Base-by-base conservation (phyloP, 2,113 vertebrate genomes). In the Martes martes region DNA sequence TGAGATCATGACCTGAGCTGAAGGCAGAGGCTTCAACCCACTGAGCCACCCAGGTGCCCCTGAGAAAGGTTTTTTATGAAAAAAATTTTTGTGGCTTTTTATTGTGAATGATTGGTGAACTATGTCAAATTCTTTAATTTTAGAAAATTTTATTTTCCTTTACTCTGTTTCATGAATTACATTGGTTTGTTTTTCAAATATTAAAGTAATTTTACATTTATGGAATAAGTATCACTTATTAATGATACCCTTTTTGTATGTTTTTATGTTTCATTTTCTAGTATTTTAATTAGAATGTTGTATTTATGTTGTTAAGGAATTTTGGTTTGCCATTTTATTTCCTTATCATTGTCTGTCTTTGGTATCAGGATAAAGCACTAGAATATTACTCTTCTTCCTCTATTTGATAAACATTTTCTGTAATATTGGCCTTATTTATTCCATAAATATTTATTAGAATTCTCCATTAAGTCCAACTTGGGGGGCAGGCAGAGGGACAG, bases 151-250 rank as follows among this genome's bases (percentile, higher is more conserved):
- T 50, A 63, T 47, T 93, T 65, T 85, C 55, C 18, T 79, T 11
- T 87, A 15, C 82, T 82, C 16, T 81, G 14, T n/a, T 87, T 52
- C 33, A 8, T 47, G 31, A 95, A 52, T 55, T 82, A 50, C 21
- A 82, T 31, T 86, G 24, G 33, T 55, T 76, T 52, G 50, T 71
- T 76, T 95, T 95, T 82, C 24, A 93, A 69, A 19, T 71, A 82
- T 57, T 93, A 47, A 92, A 86, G 61, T 15, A 95, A 73, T 86
- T 24, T 86, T 89, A 78, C 1, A 42, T 95, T 86, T 86, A 55
- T 94, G 19, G 9, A 14, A 39, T 91, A 69, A 79, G 21, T 86
- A 47, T 42, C 36, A 59, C 4, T 47, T 90, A 59, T 19, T 80
- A 55, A 28, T 89, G 33, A 80, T 45, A 73, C 74, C 24, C 39